A percentile compares a stretch with the other conserved stretches of the same genome.
Conservation (phyloP, 2,113 vertebrate genomes). For the Lampris megalopsis region DNA sequence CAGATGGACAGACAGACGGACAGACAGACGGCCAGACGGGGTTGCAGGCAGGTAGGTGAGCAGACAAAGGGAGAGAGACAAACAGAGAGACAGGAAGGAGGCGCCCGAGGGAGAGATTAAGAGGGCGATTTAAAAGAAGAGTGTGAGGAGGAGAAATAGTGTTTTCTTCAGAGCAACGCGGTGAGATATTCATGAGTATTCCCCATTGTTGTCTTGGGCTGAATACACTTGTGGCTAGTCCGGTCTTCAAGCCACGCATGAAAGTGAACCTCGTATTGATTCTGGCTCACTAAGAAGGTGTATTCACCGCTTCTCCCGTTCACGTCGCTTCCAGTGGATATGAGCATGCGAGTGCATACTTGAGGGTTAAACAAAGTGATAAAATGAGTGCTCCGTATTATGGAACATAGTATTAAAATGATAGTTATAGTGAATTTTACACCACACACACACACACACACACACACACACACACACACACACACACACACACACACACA, state of each 20-base stretch:
- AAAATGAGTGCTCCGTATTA: too few relatives aligned
- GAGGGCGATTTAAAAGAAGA: constrained; percentile 62
- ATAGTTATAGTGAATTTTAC: too few relatives aligned
- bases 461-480: too few relatives aligned
- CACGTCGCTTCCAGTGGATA: constrained; percentile 11
- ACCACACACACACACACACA: too few relatives aligned
- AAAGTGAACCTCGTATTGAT: constrained; percentile 47
- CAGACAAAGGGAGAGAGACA: constrained; percentile 54
- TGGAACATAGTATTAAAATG: too few relatives aligned
- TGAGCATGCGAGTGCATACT: constrained; percentile 3
- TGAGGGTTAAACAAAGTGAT: not conserved
- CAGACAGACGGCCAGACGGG: constrained; percentile 22
- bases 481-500: too few relatives aligned
- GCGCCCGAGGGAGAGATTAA: constrained; percentile 67
- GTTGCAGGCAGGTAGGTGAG: constrained; percentile 60
- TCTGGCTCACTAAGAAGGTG: constrained; percentile 37
- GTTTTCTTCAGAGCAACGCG: constrained; percentile 31
- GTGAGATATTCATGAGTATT: constrained; percentile 41
- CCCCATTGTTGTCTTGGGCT: constrained; percentile 49
- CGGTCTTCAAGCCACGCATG: constrained; percentile 42
- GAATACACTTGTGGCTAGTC: constrained; percentile 50
- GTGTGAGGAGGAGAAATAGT: constrained; percentile 42
- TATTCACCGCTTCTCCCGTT: not conserved
- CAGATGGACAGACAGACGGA: constrained; percentile 50
- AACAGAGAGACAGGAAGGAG: constrained; percentile 54